phyloP scores from a whole-genome alignment of 2,113 vertebrate species.

The Phasianus colchicus region DNA sequence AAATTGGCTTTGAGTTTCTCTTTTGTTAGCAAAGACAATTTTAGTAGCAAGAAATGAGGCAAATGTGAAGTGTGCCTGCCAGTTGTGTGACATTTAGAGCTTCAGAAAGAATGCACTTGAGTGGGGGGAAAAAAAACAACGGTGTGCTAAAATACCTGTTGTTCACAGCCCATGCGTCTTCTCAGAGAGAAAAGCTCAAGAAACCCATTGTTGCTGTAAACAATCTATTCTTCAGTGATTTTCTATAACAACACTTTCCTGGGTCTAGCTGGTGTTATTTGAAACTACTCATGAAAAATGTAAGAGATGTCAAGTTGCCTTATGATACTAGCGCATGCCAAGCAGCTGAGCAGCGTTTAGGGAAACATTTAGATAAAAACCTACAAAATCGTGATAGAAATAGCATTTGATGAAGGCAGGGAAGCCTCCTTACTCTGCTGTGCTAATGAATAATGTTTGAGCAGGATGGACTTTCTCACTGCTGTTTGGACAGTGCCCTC shows the following conservation, averaged over 20 bases:
- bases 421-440: neutral
- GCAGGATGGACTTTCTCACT: neutral
- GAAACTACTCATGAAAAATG: neutral
- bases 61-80: neutral
- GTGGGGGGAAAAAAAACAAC: neutral
- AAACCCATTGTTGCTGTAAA: neutral
- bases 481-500: neutral
- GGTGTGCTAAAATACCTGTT: conserved; percentile 23
- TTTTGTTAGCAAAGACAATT: conserved; percentile 9
- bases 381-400: neutral
- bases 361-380: neutral
- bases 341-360: neutral
- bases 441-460: neutral
- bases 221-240: conserved; percentile 15
- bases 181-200: neutral
- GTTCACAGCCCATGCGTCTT: neutral
- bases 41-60: neutral
- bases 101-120: neutral
- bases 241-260: neutral
- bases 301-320: neutral
- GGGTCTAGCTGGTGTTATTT: neutral
- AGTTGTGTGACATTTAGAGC: neutral
- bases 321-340: neutral
- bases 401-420: neutral
- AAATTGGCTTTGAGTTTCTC: neutral